Conservation (phyloP, 2,888 invertebrate genomes). For the Ceraclea dissimilis region DNA sequence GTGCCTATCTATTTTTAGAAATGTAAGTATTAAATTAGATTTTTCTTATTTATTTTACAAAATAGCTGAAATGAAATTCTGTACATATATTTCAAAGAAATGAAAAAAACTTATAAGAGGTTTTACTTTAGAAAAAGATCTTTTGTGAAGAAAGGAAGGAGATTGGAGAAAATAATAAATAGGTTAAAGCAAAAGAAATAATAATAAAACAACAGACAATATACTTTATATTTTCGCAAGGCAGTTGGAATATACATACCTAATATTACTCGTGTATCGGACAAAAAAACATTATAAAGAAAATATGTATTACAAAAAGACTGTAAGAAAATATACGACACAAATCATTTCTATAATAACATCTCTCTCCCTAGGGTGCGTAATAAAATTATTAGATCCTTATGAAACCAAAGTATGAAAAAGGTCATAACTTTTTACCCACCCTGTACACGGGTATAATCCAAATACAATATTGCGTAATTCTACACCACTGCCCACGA, state of each 20-base stretch:
- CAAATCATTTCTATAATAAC: slow-evolving; percentile 6
- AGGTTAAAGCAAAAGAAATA: not conserved
- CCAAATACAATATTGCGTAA: not conserved
- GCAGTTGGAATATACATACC: not conserved
- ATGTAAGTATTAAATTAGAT: too few species aligned
- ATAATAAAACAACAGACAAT: not conserved
- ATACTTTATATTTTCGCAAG: not conserved
- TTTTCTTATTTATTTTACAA: too few species aligned
- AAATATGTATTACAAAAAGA: slow-evolving; percentile 1
- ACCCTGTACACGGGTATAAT: slow-evolving; percentile 1
- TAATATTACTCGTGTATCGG: too few species aligned
- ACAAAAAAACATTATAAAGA: not conserved
- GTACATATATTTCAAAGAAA: too few species aligned
- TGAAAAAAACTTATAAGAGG: too few species aligned
- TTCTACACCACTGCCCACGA: not conserved
- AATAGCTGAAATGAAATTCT: too few species aligned
- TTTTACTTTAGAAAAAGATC: too few species aligned
- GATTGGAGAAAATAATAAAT: not conserved
- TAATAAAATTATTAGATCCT: slow-evolving; percentile 21
- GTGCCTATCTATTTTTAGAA: too few species aligned
- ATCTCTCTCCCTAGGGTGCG: slow-evolving; percentile 3
- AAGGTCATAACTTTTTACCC: slow-evolving; percentile 11
- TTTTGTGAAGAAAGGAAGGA: not conserved
- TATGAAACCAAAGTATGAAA: slow-evolving; percentile 18
- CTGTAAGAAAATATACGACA: not conserved